Evolutionary conservation across 2,888 invertebrate genomes (phyloP).

Genomic region (Pasiphila rectangulata): DNA sequence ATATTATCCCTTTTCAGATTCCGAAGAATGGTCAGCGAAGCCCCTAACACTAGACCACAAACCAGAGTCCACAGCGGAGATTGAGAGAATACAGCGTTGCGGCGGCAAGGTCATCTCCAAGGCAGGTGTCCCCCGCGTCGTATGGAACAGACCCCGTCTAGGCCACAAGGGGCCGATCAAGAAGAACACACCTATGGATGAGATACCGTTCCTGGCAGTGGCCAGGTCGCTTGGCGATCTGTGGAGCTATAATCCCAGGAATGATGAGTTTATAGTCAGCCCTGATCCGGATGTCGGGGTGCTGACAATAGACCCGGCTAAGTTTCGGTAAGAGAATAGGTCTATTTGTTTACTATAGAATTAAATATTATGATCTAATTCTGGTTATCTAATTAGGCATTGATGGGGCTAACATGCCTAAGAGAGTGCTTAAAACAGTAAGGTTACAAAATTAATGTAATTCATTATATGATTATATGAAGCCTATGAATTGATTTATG

Average conservation of each 20-base stretch:
- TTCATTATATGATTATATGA: no score
- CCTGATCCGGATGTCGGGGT: conserved; percentile 98
- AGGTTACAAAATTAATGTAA: no score
- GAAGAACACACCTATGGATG: conserved; percentile 93
- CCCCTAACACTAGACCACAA: conserved; percentile 96
- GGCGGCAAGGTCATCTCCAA: conserved; percentile 88
- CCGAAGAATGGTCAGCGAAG: conserved; percentile 88
- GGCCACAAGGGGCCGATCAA: conserved; percentile 91
- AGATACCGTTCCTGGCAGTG: conserved; percentile 97
- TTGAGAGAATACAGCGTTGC: conserved; percentile 88
- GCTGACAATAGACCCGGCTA: conserved; percentile 88
- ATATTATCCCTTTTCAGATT: conserved; percentile 53
- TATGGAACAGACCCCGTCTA: conserved; percentile 95
- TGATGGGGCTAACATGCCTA: no score
- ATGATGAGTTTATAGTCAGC: conserved; percentile 97
- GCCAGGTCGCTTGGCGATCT: conserved; percentile 97
- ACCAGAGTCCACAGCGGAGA: conserved; percentile 93
- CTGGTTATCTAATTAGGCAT: no score
- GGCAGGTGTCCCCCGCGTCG: conserved; percentile 95
- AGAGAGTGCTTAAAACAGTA: no score
- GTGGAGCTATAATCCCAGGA: conserved; percentile 97
- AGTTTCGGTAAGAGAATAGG: conserved; percentile 77
- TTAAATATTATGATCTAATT: neutral
- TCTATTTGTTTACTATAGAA: neutral
- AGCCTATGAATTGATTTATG: no score